Conservation (phyloP, 30 jellyfish, hydroid and myxozoan species). For the Turritopsis dohrnii region DNA sequence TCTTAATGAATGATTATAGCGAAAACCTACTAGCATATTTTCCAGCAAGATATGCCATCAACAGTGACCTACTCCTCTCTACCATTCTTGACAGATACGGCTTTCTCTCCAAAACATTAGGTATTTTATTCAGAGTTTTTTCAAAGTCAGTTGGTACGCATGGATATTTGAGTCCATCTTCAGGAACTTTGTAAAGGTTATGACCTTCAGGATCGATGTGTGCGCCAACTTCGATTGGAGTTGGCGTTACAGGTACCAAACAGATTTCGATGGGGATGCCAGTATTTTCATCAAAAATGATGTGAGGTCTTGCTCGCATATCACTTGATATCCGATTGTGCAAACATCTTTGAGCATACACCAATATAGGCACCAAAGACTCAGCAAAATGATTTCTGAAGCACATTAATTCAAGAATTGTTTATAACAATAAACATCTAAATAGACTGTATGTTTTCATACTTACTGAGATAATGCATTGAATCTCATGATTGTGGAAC, state of each 20-base stretch:
- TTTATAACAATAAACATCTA: neutral
- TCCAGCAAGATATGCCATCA: slow-evolving; percentile 65
- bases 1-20: too few relatives aligned
- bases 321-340: slow-evolving; percentile 42
- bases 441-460: neutral
- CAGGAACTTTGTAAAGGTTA: slow-evolving; percentile 45
- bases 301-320: slow-evolving; percentile 45
- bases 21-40: slow-evolving; percentile 23
- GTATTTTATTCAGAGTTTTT: slow-evolving; percentile 32
- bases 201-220: slow-evolving; percentile 77
- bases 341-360: slow-evolving; percentile 51
- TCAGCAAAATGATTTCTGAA: slow-evolving; percentile 68
- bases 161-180: slow-evolving; percentile 43
- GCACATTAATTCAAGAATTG: neutral
- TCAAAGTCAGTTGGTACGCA: slow-evolving; percentile 37
- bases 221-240: slow-evolving; percentile 68
- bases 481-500: slow-evolving; percentile 40
- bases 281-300: slow-evolving; percentile 44
- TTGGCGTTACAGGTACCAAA: slow-evolving; percentile 35
- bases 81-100: slow-evolving; percentile 44
- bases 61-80: slow-evolving; percentile 54
- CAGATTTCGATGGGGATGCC: slow-evolving; percentile 55
- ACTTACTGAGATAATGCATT: slow-evolving; percentile 66
- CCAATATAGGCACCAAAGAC: slow-evolving; percentile 51
- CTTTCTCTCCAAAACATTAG: slow-evolving; percentile 37